These are phyloP conservation scores for Promerops cafer DNA, from an alignment of 2,113 vertebrate species.

Conservation along the genomic window DNA sequence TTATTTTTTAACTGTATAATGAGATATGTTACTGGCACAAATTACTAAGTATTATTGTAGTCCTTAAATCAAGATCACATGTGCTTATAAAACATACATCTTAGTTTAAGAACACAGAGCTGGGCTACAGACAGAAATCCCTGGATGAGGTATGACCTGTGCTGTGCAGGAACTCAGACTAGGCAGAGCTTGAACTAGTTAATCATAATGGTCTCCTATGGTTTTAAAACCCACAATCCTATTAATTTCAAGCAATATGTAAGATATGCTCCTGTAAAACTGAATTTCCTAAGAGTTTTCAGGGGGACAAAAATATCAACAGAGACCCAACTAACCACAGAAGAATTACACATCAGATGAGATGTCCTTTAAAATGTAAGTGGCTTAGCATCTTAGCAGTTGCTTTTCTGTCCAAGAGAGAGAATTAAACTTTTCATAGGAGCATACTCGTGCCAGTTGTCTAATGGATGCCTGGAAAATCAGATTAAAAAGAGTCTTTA, in stretches of 20 bases:
- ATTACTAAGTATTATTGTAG: slow-evolving; percentile 21
- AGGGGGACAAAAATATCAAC: neutral
- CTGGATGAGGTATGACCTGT: neutral
- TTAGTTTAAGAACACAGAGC: neutral
- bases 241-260: neutral
- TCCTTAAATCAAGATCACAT: slow-evolving; percentile 29
- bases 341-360: neutral
- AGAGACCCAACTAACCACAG: neutral
- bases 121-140: slow-evolving; percentile 2
- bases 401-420: neutral
- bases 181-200: neutral
- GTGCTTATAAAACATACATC: slow-evolving; percentile 14
- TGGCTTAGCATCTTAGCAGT: neutral
- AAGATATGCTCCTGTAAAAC: neutral
- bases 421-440: neutral
- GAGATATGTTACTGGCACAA: neutral
- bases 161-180: neutral
- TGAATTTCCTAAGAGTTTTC: neutral
- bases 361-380: neutral
- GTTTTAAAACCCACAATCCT: neutral
- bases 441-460: neutral
- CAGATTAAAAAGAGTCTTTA: neutral
- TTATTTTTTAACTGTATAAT: slow-evolving; percentile 14
- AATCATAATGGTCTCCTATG: neutral
- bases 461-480: neutral